phyloP scores from a whole-genome alignment of 2,797 vertebrate species.

The Picus viridis region DNA sequence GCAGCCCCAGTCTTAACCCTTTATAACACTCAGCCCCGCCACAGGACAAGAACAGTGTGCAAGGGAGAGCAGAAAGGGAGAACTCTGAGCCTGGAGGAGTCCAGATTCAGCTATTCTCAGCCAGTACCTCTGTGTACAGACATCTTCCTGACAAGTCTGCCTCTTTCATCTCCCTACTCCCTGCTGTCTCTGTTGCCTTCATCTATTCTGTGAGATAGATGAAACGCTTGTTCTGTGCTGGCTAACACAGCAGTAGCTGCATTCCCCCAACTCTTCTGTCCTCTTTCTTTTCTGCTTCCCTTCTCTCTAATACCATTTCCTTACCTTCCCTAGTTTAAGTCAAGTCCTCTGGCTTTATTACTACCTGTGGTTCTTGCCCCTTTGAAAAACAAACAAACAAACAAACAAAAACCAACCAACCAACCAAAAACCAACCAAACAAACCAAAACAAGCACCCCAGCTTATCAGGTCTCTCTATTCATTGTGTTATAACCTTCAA shows the following conservation, averaged over 20 bases:
- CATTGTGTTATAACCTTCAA: background rate
- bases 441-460: no score
- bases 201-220: background rate
- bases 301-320: background rate
- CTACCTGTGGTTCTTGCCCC: background rate
- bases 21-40: background rate
- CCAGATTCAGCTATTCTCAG: background rate
- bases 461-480: background rate
- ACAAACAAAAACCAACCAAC: no score
- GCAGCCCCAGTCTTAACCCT: background rate
- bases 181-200: background rate
- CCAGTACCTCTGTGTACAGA: background rate
- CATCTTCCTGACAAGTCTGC: background rate
- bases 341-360: background rate
- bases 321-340: background rate
- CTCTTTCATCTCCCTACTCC: background rate
- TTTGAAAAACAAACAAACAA: background rate
- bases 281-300: background rate
- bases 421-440: no score
- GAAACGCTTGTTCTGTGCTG: background rate
- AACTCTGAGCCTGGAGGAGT: fast-evolving
- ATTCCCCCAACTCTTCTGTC: background rate
- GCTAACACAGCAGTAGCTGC: background rate
- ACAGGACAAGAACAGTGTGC: fast-evolving
- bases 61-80: fast-evolving